Conservation (phyloP, 2,888 invertebrate species). For the Cantharis lateralis region DNA sequence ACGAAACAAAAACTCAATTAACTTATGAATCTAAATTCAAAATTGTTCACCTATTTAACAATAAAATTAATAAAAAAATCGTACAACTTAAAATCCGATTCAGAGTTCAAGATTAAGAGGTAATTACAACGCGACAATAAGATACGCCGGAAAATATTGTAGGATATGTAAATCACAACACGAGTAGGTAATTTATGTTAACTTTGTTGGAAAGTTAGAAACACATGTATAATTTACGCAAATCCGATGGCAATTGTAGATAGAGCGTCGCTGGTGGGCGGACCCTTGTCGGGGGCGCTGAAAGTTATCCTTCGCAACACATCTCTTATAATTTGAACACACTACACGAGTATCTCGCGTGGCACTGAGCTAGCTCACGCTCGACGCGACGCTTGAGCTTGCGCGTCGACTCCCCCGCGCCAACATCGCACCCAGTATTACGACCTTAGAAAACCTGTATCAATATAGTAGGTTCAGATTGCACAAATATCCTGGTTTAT, state of each 20-base stretch:
- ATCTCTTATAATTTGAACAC: slow-evolving; percentile 13
- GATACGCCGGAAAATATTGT: slow-evolving; percentile 38
- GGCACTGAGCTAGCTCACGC: slow-evolving; percentile 47
- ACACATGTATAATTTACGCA: slow-evolving; percentile 42
- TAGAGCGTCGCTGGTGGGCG: slow-evolving; percentile 42
- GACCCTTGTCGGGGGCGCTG: slow-evolving; percentile 41
- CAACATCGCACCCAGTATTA: slow-evolving; percentile 37
- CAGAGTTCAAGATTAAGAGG: slow-evolving; percentile 3
- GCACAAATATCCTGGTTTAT: slow-evolving; percentile 2
- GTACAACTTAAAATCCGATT: not conserved
- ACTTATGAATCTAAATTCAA: not conserved
- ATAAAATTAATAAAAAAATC: slow-evolving; percentile 12
- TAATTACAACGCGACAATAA: slow-evolving; percentile 37
- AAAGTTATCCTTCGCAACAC: slow-evolving; percentile 32
- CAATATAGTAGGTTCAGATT: slow-evolving; percentile 7
- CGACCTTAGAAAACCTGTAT: slow-evolving; percentile 32
- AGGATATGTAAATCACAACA: slow-evolving; percentile 40
- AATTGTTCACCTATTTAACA: slow-evolving; percentile 7
- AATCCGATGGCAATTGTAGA: slow-evolving; percentile 31
- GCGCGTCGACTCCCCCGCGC: slow-evolving; percentile 44
- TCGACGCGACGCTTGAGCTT: slow-evolving; percentile 45
- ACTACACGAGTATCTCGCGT: slow-evolving; percentile 44
- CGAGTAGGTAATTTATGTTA: slow-evolving; percentile 37
- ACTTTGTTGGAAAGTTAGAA: slow-evolving; percentile 37
- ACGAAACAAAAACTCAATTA: slow-evolving; percentile 5